Conservation (phyloP, 2,797 vertebrate genomes). For the Brachyrhaphis roseni region DNA sequence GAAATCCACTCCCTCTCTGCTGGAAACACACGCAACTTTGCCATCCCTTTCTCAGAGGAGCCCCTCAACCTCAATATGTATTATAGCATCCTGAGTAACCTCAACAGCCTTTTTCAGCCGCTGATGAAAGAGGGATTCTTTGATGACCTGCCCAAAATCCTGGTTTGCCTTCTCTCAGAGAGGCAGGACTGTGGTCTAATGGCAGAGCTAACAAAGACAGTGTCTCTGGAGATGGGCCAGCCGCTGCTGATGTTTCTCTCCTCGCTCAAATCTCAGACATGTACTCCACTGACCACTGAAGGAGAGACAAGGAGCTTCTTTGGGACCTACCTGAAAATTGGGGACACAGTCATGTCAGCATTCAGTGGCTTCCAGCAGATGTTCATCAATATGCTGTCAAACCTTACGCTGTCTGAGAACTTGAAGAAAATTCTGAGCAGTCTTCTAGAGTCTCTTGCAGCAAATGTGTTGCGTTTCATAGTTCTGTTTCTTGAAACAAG, state of each 20-base stretch:
- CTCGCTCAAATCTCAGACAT: constrained; percentile 67
- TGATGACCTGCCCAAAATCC: constrained; percentile 66
- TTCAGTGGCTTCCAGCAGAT: constrained; percentile 58
- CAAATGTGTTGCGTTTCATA: constrained; percentile 55
- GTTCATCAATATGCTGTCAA: constrained; percentile 57
- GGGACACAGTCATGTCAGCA: constrained; percentile 5
- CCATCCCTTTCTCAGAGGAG: background rate
- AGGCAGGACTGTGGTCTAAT: constrained; percentile 73
- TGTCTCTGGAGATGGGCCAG: constrained; percentile 60
- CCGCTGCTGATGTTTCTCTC: constrained; percentile 62
- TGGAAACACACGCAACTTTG: constrained; percentile 9
- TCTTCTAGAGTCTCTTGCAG: constrained; percentile 59
- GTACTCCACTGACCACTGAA: constrained; percentile 18
- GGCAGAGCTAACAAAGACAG: constrained; percentile 68
- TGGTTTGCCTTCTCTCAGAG: constrained; percentile 78
- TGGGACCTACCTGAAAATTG: constrained; percentile 48
- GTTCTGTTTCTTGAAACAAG: constrained; percentile 63
- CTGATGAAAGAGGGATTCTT: constrained; percentile 61
- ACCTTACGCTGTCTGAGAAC: constrained; percentile 59
- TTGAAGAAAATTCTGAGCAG: constrained; percentile 50
- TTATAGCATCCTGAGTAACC: constrained; percentile 50
- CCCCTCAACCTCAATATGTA: constrained; percentile 52
- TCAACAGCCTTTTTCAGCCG: constrained; percentile 59
- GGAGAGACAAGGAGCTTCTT: constrained; percentile 33
- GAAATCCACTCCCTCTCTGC: constrained; percentile 65